Evolutionary conservation across 1,140 invertebrate species (phyloP).

Genomic region (Luehdorfia chinensis): DNA sequence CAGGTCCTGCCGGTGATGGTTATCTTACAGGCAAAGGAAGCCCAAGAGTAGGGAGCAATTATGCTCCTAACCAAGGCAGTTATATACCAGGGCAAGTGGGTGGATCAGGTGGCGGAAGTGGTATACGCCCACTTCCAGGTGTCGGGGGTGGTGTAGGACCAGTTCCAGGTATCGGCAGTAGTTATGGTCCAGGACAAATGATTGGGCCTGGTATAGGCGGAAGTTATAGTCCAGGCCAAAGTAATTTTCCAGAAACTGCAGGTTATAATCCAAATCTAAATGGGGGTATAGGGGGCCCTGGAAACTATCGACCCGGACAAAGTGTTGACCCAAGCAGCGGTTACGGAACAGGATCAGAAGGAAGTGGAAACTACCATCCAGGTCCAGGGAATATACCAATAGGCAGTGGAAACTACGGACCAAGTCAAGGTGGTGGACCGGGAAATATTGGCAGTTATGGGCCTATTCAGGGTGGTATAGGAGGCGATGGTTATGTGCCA

Average conservation of each 20-base stretch:
- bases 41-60: too few species aligned
- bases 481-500: constrained; percentile 17
- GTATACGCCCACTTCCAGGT: not conserved
- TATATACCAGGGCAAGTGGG: not conserved
- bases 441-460: not conserved
- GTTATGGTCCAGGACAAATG: not conserved
- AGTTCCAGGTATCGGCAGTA: not conserved
- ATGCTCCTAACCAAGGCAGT: too few species aligned
- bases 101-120: not conserved
- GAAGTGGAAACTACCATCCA: not conserved
- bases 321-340: not conserved
- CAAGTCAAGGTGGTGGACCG: not conserved
- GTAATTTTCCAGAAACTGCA: not conserved
- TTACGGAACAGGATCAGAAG: not conserved
- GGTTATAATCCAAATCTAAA: constrained; percentile 6
- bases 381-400: not conserved
- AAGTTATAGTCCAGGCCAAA: constrained; percentile 5
- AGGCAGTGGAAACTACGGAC: not conserved
- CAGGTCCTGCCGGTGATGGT: too few species aligned
- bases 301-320: constrained; percentile 10
- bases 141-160: not conserved
- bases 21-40: too few species aligned
- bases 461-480: not conserved
- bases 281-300: constrained; percentile 3
- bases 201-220: not conserved